Percentiles rank a stretch among this genome's conserved stretches.
These are phyloP conservation scores for Bellardia pandia DNA, from an alignment of 2,888 invertebrate species.

Conservation along the genomic window DNA sequence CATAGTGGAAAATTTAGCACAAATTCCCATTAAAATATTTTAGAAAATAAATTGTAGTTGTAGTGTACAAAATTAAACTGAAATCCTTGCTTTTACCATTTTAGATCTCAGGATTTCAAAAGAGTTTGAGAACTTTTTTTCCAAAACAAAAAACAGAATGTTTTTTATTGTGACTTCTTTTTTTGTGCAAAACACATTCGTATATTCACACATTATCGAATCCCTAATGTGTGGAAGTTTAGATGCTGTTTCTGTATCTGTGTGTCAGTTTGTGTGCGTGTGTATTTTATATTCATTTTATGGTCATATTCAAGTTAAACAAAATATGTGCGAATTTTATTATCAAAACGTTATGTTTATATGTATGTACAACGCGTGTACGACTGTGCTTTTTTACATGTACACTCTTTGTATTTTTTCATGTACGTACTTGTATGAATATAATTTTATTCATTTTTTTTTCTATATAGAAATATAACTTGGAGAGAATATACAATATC, in stretches of 20 bases:
- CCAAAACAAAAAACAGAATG: background rate
- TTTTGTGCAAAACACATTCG: constrained; percentile 10
- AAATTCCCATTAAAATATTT: background rate
- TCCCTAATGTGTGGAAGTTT: constrained; percentile 10
- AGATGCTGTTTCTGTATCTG: constrained; percentile 42
- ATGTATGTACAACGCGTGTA: constrained; percentile 76
- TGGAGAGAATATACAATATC: background rate
- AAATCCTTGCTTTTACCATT: background rate
- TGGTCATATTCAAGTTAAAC: constrained; percentile 76
- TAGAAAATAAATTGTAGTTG: background rate
- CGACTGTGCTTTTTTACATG: constrained; percentile 55
- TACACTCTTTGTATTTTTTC: background rate
- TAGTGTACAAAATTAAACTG: constrained; percentile 4
- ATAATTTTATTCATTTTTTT: background rate
- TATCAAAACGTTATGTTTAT: constrained; percentile 82
- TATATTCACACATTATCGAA: constrained; percentile 19
- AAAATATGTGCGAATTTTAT: constrained; percentile 83
- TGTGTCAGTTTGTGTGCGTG: constrained; percentile 12
- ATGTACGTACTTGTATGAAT: background rate
- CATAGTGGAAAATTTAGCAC: background rate
- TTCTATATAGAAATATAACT: constrained; percentile 4
- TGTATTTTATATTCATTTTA: constrained; percentile 35
- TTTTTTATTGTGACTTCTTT: background rate
- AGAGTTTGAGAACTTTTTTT: constrained; percentile 28
- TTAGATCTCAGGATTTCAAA: background rate